Percentiles rank a stretch among this genome's conserved stretches.
Evolutionary conservation across 2,888 invertebrate genomes (phyloP).

Genomic region (Agrotis puta): DNA sequence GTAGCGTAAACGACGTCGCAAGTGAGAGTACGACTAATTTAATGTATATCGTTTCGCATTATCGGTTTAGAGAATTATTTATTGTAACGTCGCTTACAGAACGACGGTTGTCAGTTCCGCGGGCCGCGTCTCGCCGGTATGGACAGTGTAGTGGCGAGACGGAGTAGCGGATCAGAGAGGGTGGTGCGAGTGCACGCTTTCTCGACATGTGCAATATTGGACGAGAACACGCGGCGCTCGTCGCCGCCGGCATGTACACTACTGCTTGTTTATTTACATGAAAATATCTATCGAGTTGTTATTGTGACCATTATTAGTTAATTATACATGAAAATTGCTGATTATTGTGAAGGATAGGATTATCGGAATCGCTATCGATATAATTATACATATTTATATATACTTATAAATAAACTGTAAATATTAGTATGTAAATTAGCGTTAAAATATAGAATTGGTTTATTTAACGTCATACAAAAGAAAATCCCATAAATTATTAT

Average conservation of each 20-base stretch:
- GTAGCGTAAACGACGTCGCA: slow-evolving; percentile 74
- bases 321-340: slow-evolving; percentile 89
- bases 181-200: slow-evolving; percentile 79
- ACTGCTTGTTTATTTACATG: slow-evolving; percentile 90
- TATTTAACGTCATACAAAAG: slow-evolving; percentile 90
- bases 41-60: slow-evolving; percentile 83
- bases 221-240: slow-evolving; percentile 78
- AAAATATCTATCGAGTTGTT: slow-evolving; percentile 90
- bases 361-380: slow-evolving; percentile 88
- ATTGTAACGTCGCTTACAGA: slow-evolving; percentile 85
- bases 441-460: slow-evolving; percentile 90
- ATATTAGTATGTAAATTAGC: slow-evolving; percentile 90
- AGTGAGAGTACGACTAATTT: slow-evolving; percentile 80
- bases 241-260: slow-evolving; percentile 82
- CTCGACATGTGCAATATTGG: slow-evolving; percentile 86
- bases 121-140: slow-evolving; percentile 67
- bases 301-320: slow-evolving; percentile 91
- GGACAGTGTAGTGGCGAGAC: slow-evolving; percentile 59
- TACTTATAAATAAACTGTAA: slow-evolving; percentile 91
- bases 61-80: slow-evolving; percentile 89
- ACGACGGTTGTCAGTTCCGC: slow-evolving; percentile 47
- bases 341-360: slow-evolving; percentile 88
- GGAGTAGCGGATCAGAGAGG: slow-evolving; percentile 65
- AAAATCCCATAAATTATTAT: slow-evolving; percentile 91
- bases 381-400: slow-evolving; percentile 91